Percentiles rank a stretch among this genome's conserved stretches.
Conservation (phyloP, 2,113 vertebrate species). For the Takifugu bimaculatus region DNA sequence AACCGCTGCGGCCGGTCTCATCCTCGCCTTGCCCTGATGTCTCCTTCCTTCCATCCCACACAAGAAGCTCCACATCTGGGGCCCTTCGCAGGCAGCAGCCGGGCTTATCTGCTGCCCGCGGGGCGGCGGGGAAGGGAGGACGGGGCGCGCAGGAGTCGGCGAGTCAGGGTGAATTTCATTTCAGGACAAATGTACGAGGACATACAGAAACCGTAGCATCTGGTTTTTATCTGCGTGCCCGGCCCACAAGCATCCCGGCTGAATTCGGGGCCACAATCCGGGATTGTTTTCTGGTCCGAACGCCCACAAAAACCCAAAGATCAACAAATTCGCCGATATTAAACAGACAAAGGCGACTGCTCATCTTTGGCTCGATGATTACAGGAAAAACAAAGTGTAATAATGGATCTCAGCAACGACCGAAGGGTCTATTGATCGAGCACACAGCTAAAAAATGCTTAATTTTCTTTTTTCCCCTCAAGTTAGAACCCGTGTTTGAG, state of each 20-base stretch:
- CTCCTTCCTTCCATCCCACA: conserved; percentile 52
- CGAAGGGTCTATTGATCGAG: too few relatives aligned
- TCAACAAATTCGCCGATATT: neutral
- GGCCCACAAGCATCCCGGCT: neutral
- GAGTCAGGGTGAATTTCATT: conserved; percentile 73
- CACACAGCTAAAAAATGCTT: too few relatives aligned
- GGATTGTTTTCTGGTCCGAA: neutral
- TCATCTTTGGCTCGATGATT: neutral
- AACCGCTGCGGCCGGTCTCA: conserved; percentile 32
- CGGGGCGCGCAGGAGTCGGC: conserved; percentile 16
- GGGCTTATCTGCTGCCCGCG: conserved; percentile 32
- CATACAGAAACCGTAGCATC: neutral
- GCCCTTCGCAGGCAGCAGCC: conserved; percentile 22
- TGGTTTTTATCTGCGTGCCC: neutral
- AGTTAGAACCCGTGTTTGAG: too few relatives aligned
- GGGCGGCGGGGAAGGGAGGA: conserved; percentile 31
- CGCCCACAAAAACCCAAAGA: neutral
- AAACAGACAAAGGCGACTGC: neutral
- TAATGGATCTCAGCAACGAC: too few relatives aligned
- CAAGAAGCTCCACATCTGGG: conserved; percentile 49
- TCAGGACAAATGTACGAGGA: conserved; percentile 18
- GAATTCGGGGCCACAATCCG: too few relatives aligned
- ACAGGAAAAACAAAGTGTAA: too few relatives aligned
- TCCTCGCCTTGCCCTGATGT: conserved; percentile 44
- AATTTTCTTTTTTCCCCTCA: too few relatives aligned